Evolutionary conservation across 2,888 invertebrate genomes (phyloP), one percentile per base, ranked within the genome.

Genomic region (Brenthis hecate): DNA sequence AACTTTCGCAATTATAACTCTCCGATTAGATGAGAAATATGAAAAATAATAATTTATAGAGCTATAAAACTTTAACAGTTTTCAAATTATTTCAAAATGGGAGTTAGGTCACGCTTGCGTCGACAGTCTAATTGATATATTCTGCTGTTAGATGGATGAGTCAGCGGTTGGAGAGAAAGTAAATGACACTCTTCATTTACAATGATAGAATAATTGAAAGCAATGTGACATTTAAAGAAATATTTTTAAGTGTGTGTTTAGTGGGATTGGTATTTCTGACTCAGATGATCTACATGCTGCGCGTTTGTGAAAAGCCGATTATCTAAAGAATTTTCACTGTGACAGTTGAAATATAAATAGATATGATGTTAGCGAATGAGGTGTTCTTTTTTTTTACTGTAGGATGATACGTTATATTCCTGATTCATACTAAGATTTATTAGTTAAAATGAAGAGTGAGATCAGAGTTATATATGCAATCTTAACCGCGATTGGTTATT

Each of bases 251-350:
- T 55, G 36, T 62, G 65, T 54, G 57, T 51, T 62, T 58, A 47
- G 66, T 72, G 67, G 69, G 72, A 61, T 73, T 56, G 75, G 75
- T 61, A 74, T 76, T 63, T 53, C 61, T 77, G 78, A 78, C 54
- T 76, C 76, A 76, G 14, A 58, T 19, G 11, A 61, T 56, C 32
- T 54, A 16, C 53, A 62, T 56, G 57, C 13, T 76, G 72, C 72
- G 72, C 50, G 60, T 60, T 8, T 63, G 48, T 13, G 57, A 66
- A 66, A 66, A 57, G 66, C 50, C 56, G 43, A 48, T 65, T 64
- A 65, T 60, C 66, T 66, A 32, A 58, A 36, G 65, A 66, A 70
- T 71, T 64, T 64, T 36, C 54, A 55, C 36, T 61, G 69, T 74
- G 73, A 74, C 73, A 72, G 66, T 68, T 64, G 48, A 61, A 58